Evolutionary conservation across 2,113 vertebrate genomes (phyloP).

Genomic region (Orthonyx spaldingii): DNA sequence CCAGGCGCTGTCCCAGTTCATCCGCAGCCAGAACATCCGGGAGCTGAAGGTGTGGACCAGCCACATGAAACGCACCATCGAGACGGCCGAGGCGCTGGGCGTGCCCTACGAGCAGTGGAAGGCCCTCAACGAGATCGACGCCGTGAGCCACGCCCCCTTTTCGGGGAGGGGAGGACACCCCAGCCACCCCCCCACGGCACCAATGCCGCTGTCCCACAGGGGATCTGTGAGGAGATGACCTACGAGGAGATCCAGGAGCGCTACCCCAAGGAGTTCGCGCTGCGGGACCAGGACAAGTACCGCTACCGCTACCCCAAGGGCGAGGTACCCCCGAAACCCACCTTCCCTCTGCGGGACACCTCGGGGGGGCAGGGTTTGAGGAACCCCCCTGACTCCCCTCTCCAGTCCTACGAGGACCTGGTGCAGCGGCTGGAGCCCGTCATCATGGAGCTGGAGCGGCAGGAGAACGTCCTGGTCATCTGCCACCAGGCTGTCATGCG

Average conservation of each 20-base stretch:
- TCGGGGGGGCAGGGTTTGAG: not conserved
- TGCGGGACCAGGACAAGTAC: constrained; percentile 92
- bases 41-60: constrained; percentile 94
- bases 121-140: constrained; percentile 91
- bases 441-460: constrained; percentile 93
- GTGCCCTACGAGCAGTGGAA: constrained; percentile 93
- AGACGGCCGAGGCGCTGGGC: constrained; percentile 85
- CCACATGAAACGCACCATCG: constrained; percentile 90
- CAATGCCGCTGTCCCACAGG: constrained; percentile 44
- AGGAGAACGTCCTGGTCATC: constrained; percentile 89
- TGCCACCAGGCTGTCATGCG: constrained; percentile 92
- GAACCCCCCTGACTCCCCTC: not conserved
- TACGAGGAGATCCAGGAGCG: constrained; percentile 90
- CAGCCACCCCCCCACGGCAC: rapidly evolving
- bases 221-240: constrained; percentile 90
- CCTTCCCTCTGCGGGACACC: rapidly evolving
- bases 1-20: constrained; percentile 76
- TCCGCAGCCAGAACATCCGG: constrained; percentile 77
- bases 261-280: constrained; percentile 86
- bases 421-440: constrained; percentile 91
- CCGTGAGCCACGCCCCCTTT: constrained; percentile 59
- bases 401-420: constrained; percentile 88
- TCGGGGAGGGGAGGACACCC: rapidly evolving
- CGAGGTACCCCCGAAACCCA: constrained; percentile 76
- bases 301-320: constrained; percentile 92